phyloP scores from a whole-genome alignment of 2,113 vertebrate genomes.

The Myanophis thanlyinensis region DNA sequence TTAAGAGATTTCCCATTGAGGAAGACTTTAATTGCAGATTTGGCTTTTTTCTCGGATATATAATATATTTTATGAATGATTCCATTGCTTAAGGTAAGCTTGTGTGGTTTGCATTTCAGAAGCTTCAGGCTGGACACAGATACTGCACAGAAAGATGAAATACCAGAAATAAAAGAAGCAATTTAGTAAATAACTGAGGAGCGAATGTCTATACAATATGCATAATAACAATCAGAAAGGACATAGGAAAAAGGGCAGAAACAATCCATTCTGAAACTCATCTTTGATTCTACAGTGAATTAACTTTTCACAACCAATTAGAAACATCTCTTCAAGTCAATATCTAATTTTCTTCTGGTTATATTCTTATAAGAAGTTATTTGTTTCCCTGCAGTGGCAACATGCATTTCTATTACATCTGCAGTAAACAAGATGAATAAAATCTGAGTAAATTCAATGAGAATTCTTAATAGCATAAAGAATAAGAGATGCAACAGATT shows the following conservation, averaged over 20 bases:
- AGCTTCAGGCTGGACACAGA: background rate
- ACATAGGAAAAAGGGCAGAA: slow-evolving; percentile 3
- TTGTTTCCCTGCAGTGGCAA: slow-evolving; percentile 18
- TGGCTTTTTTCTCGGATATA: background rate
- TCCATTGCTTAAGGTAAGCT: background rate
- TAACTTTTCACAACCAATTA: slow-evolving; percentile 48
- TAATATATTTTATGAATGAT: background rate
- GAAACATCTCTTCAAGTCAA: slow-evolving; percentile 45
- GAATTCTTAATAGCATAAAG: background rate
- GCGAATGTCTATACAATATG: background rate
- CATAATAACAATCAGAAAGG: background rate
- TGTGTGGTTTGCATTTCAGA: background rate
- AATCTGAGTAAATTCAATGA: slow-evolving; percentile 7
- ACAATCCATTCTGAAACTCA: slow-evolving; percentile 37
- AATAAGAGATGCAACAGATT: background rate
- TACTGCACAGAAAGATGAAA: background rate
- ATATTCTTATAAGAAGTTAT: slow-evolving; percentile 31
- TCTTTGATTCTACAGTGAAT: slow-evolving; percentile 39
- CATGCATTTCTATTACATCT: slow-evolving; percentile 21
- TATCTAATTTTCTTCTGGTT: slow-evolving; percentile 59
- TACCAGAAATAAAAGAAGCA: background rate
- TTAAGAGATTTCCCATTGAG: background rate
- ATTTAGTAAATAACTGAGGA: background rate
- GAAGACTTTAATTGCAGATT: background rate
- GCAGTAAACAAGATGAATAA: slow-evolving; percentile 22